These are phyloP conservation scores for Damaliscus lunatus DNA, from an alignment of 2,113 vertebrate species.

Conservation along the genomic window DNA sequence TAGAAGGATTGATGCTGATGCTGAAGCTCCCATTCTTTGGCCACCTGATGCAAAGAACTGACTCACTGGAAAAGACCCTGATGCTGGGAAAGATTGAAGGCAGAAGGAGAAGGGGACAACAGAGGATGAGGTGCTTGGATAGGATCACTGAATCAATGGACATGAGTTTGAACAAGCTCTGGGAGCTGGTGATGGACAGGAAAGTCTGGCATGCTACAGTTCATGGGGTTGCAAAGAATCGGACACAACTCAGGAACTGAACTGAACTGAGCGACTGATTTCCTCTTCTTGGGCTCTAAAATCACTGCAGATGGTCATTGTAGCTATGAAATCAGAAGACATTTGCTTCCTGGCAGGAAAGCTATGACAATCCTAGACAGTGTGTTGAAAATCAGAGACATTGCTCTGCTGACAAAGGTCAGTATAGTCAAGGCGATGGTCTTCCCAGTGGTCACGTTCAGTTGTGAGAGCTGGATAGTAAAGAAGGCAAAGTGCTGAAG, in stretches of 20 bases:
- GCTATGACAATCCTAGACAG: background rate
- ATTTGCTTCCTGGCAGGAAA: background rate
- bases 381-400: background rate
- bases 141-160: background rate
- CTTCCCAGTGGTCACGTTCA: background rate
- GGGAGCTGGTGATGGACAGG: background rate
- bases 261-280: background rate
- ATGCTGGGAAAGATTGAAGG: background rate
- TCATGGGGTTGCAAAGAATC: background rate
- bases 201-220: background rate
- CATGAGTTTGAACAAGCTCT: background rate
- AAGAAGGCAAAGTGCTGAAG: background rate
- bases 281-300: background rate
- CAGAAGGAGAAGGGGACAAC: background rate
- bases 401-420: background rate
- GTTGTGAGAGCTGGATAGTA: background rate
- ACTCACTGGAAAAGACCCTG: background rate
- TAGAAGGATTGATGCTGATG: background rate
- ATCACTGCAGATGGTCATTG: background rate
- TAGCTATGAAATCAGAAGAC: background rate
- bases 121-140: background rate
- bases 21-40: background rate
- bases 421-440: background rate
- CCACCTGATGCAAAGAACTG: background rate
- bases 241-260: background rate